Conservation (phyloP, 2,113 vertebrate genomes). For the Plestiodon gilberti region DNA sequence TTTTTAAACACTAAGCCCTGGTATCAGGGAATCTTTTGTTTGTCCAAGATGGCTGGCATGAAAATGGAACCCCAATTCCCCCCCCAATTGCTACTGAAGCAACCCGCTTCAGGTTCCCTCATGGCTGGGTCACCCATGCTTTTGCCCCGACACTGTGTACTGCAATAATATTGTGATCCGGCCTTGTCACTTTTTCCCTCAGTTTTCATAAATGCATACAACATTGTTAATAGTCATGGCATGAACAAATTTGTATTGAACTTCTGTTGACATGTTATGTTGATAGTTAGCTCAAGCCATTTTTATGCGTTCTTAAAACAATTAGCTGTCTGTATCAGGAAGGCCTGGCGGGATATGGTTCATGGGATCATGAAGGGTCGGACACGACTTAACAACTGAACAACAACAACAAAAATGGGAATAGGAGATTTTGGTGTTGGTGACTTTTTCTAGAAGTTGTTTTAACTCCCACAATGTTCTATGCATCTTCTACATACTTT, state of each 20-base stretch:
- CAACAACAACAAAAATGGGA: too few species aligned
- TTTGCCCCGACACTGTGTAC: not conserved
- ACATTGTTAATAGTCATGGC: not conserved
- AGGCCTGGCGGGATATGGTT: too few species aligned
- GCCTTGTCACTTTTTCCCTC: not conserved
- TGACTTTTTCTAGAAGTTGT: not conserved
- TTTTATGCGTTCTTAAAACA: not conserved
- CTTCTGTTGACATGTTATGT: not conserved
- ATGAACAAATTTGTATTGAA: not conserved
- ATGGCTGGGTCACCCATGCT: too few species aligned
- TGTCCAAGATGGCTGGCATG: conserved; percentile 36
- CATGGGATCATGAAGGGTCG: too few species aligned
- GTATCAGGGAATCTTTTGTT: conserved; percentile 9
- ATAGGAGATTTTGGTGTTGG: not conserved
- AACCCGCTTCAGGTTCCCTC: too few species aligned
- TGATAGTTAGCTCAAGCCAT: not conserved
- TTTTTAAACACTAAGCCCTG: not conserved
- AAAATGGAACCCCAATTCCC: too few species aligned
- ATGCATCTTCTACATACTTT: not conserved
- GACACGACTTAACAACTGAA: too few species aligned
- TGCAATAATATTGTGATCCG: not conserved
- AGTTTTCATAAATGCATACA: not conserved
- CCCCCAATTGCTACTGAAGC: too few species aligned
- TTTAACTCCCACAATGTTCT: not conserved
- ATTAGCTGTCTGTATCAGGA: not conserved